Evolutionary conservation across 2,888 invertebrate species (phyloP).

Genomic region (Oconnorella tubifera): DNA sequence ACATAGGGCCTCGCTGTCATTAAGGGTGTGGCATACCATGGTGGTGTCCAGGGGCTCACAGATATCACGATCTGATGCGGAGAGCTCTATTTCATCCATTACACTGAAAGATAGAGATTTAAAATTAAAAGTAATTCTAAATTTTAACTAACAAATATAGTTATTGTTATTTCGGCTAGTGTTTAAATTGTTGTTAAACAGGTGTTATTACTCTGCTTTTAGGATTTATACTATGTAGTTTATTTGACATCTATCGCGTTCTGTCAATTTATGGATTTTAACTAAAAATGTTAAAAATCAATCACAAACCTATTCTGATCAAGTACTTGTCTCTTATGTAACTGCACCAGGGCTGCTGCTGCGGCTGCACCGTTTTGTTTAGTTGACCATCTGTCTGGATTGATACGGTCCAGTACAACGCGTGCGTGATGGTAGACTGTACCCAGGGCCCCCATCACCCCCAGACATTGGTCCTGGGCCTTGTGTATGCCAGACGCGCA

Average conservation of each 20-base stretch:
- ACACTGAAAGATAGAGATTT: slow-evolving; percentile 16
- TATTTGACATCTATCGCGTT: too few species aligned
- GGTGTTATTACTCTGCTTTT: too few species aligned
- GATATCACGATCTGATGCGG: slow-evolving; percentile 32
- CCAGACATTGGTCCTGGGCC: slow-evolving; percentile 36
- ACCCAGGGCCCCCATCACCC: slow-evolving; percentile 33
- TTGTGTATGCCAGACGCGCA: slow-evolving; percentile 34
- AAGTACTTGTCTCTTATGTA: slow-evolving; percentile 13
- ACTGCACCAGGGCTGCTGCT: neutral
- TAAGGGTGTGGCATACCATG: slow-evolving; percentile 31
- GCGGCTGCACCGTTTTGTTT: slow-evolving; percentile 19
- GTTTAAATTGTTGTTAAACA: too few species aligned
- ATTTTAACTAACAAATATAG: too few species aligned
- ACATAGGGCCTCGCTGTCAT: slow-evolving; percentile 32
- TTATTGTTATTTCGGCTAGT: too few species aligned
- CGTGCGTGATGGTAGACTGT: slow-evolving; percentile 35
- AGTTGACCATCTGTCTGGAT: slow-evolving; percentile 36
- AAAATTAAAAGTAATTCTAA: too few species aligned
- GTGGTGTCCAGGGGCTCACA: slow-evolving; percentile 33
- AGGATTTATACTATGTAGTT: too few species aligned
- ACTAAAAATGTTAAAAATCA: too few species aligned
- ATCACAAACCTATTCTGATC: neutral
- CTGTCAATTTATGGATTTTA: too few species aligned
- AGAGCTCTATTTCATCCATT: slow-evolving; percentile 24
- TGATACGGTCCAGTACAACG: slow-evolving; percentile 35